These are phyloP conservation scores for Nasonovia ribisnigri DNA, from an alignment of 2,888 invertebrate species.

Conservation along the genomic window DNA sequence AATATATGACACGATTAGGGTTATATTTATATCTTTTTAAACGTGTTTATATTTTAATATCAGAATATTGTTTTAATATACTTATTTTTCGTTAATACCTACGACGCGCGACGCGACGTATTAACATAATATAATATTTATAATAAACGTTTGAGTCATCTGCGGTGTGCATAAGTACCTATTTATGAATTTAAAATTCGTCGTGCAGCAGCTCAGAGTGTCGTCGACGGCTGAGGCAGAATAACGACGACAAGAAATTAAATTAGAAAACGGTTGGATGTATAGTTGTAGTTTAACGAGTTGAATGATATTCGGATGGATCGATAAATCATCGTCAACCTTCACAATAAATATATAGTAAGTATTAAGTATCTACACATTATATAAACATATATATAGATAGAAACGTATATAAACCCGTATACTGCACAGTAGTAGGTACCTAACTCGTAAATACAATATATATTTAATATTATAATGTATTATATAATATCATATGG, in stretches of 20 bases:
- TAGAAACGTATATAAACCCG: background rate
- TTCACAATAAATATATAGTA: background rate
- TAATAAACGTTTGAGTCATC: background rate
- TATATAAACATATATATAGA: background rate
- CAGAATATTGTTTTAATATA: background rate
- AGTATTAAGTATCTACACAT: background rate
- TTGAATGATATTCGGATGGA: background rate
- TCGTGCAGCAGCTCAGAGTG: background rate
- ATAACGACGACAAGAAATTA: background rate
- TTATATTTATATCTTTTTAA: background rate
- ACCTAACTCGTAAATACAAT: background rate
- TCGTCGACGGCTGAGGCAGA: background rate
- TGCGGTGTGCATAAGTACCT: background rate
- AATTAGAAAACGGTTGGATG: background rate
- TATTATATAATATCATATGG: background rate
- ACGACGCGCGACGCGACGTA: background rate
- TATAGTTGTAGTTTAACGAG: background rate
- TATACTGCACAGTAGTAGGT: background rate
- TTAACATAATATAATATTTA: background rate
- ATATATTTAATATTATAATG: background rate
- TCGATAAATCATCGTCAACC: constrained; percentile 39
- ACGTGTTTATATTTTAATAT: background rate
- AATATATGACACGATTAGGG: background rate
- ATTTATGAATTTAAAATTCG: background rate
- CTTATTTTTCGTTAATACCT: background rate